Evolutionary conservation across 2,888 invertebrate species (phyloP), one percentile per base, ranked within the genome.

Genomic region (Amphipoea lucens): DNA sequence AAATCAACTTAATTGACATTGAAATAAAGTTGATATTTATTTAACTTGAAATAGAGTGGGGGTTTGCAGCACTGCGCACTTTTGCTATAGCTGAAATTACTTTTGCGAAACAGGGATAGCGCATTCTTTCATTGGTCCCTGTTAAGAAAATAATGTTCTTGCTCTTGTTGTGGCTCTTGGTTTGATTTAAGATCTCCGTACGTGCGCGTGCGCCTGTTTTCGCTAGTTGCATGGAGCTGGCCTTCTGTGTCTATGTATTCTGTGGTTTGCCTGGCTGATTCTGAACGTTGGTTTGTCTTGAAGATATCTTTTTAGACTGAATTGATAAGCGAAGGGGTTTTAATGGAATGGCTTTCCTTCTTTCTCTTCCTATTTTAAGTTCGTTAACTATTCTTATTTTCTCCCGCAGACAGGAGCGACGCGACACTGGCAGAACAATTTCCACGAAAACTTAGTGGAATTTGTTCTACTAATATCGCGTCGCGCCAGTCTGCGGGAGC

Each of bases 281-380:
- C 67, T 65, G 73, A 69, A 74, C 86, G 70, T 74, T 85, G 80
- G 81, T 79, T 79, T 87, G 81, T 78, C 69, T 74, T 45, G 29
- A 73, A 73, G 57, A 74, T 73, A 86, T 88, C 76, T 62, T 82
- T 81, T 81, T 77, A 51, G 48, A 66, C 65, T 40, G 74, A 63
- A 80, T 87, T 82, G 86, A 86, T 85, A 85, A 81, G 82, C 67
- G 54, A 65, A 68, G 36, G 29, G 45, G 9, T 63, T 76, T 76
- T 76, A 70, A 79, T 74, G 45, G 14, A 72, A 84, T 66, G 9
- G 62, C 23, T 84, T 11, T 45, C 17, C 0, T 48, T 60, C 23
- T 9, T 17, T 66, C 5, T 40, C 65, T 68, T 83, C 62, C 67
- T 62, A 54, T 70, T 82, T 73, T 23, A 70, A 72, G 9, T 72